Conservation (phyloP, 2,113 vertebrate species). For the Pycnonotus jocosus region DNA sequence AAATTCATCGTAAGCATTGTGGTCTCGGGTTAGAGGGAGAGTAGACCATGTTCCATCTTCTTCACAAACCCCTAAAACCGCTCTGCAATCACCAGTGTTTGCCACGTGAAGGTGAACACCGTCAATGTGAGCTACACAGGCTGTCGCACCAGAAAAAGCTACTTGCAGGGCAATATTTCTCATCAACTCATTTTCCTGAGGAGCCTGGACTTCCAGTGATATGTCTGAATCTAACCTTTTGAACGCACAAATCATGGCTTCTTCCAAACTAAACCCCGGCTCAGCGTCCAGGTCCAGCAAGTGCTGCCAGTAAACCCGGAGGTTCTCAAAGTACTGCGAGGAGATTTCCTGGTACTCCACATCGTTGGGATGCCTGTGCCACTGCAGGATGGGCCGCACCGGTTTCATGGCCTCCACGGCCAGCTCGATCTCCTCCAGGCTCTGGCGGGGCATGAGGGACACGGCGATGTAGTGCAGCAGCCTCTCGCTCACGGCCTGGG, state of each 20-base stretch:
- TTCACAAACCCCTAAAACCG: slow-evolving; percentile 82
- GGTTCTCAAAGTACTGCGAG: slow-evolving; percentile 83
- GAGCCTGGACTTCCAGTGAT: slow-evolving; percentile 90
- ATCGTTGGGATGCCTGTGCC: slow-evolving; percentile 84
- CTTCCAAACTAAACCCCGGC: slow-evolving; percentile 75
- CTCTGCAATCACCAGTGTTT: slow-evolving; percentile 88
- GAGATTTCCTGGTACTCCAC: slow-evolving; percentile 80
- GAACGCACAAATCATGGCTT: slow-evolving; percentile 85
- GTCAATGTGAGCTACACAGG: slow-evolving; percentile 86
- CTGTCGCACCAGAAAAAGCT: slow-evolving; percentile 90
- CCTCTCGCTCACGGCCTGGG: slow-evolving; percentile 89
- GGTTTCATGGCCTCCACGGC: slow-evolving; percentile 83
- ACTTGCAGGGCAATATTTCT: slow-evolving; percentile 87
- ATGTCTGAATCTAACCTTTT: slow-evolving; percentile 90
- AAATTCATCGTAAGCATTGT: slow-evolving; percentile 80
- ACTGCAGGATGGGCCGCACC: slow-evolving; percentile 83
- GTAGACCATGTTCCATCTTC: slow-evolving; percentile 85
- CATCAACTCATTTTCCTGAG: slow-evolving; percentile 79
- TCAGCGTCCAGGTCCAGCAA: slow-evolving; percentile 81
- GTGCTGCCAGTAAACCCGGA: slow-evolving; percentile 94
- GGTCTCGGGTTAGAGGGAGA: slow-evolving; percentile 85
- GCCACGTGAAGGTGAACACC: slow-evolving; percentile 83
- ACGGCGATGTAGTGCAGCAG: slow-evolving; percentile 87
- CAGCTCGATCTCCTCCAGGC: slow-evolving; percentile 83
- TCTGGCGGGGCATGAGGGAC: slow-evolving; percentile 84